Evolutionary conservation across 2,113 vertebrate species (phyloP).

Genomic region (Genyomyrus donnyi): DNA sequence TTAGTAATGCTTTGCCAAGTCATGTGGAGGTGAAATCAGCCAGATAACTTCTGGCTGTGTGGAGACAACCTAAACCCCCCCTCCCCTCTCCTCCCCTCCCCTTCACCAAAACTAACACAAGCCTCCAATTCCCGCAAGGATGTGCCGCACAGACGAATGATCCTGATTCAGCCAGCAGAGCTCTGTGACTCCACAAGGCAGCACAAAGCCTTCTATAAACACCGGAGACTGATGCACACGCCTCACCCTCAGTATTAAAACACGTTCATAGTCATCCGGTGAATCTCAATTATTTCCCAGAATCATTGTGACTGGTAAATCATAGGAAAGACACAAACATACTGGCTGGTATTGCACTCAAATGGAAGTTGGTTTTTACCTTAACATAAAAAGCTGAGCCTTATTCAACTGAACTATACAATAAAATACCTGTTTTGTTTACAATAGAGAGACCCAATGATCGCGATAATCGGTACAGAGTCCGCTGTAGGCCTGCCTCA

Average conservation of each 20-base stretch:
- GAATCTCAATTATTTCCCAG: background rate
- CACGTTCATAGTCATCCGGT: background rate
- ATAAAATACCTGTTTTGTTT: conserved; percentile 16
- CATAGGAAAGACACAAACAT: background rate
- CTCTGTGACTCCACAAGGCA: background rate
- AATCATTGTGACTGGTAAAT: background rate
- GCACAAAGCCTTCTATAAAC: background rate
- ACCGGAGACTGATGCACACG: background rate
- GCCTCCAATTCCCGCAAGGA: background rate
- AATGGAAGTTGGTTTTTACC: conserved; percentile 8
- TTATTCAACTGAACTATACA: conserved; percentile 16
- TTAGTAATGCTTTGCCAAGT: background rate
- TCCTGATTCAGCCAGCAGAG: background rate
- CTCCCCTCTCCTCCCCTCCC: no score
- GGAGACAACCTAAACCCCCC: background rate
- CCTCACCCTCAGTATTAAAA: background rate
- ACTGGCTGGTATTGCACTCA: conserved; percentile 12
- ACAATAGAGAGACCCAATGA: background rate
- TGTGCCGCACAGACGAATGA: background rate
- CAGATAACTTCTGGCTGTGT: background rate
- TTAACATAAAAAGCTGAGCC: background rate
- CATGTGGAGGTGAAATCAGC: background rate
- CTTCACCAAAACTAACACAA: background rate
- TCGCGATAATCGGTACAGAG: conserved; percentile 3
- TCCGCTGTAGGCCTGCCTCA: background rate